These are phyloP conservation scores for human (Homo sapiens) DNA, from an alignment of 2,113 vertebrate genomes.

Conservation along the genomic window GRCh38 chr9:120636001-120636500, in stretches of 20 bases:
- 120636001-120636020: no score
- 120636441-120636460: constrained; percentile 43
- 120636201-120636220: no score
- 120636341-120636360: background rate
- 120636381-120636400: background rate
- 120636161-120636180: no score
- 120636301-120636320: background rate
- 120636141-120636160: no score
- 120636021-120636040: no score
- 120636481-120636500: constrained; percentile 79
- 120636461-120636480: constrained; percentile 76
- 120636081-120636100: no score
- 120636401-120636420: background rate
- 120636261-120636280: background rate
- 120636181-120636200: no score
- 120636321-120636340: background rate
- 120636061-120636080: no score
- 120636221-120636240: no score
- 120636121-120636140: no score
- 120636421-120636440: background rate
- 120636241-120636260: background rate
- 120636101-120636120: no score
- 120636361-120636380: background rate
- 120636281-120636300: background rate
- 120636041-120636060: no score